A percentile compares a stretch with the other conserved stretches of the same genome.
These are phyloP conservation scores for Rambutsinella grinnellia DNA, from an alignment of 2,888 invertebrate genomes.

Conservation along the genomic window DNA sequence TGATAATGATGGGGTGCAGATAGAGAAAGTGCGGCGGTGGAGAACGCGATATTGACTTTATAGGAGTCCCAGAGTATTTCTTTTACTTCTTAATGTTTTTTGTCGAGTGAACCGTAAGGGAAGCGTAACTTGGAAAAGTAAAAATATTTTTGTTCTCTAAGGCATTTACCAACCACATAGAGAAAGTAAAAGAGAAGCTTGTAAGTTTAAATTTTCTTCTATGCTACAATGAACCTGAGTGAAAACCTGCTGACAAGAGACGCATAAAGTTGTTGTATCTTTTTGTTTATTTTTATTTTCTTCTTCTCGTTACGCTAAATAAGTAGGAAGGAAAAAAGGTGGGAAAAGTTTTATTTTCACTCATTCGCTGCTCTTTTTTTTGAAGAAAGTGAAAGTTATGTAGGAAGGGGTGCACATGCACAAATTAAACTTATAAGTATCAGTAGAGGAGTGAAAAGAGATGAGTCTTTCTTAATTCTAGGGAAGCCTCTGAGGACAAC, in stretches of 20 bases:
- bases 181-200: neutral
- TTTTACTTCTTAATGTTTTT: neutral
- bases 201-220: conserved; percentile 7
- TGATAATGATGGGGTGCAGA: too few relatives aligned
- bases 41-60: neutral
- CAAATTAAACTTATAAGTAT: neutral
- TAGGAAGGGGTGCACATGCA: neutral
- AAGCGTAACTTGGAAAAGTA: neutral
- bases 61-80: neutral
- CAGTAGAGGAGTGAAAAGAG: neutral
- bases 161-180: neutral
- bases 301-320: neutral
- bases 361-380: neutral
- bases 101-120: neutral
- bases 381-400: neutral
- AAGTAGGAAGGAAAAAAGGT: neutral
- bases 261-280: conserved; percentile 7
- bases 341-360: neutral
- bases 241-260: conserved; percentile 15
- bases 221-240: neutral
- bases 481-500: conserved; percentile 45
- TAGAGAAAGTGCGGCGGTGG: too few relatives aligned
- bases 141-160: neutral
- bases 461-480: conserved; percentile 20
- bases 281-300: neutral